Base-by-base conservation (phyloP, 2,888 invertebrate species). In the Macrophya alboannulata region DNA sequence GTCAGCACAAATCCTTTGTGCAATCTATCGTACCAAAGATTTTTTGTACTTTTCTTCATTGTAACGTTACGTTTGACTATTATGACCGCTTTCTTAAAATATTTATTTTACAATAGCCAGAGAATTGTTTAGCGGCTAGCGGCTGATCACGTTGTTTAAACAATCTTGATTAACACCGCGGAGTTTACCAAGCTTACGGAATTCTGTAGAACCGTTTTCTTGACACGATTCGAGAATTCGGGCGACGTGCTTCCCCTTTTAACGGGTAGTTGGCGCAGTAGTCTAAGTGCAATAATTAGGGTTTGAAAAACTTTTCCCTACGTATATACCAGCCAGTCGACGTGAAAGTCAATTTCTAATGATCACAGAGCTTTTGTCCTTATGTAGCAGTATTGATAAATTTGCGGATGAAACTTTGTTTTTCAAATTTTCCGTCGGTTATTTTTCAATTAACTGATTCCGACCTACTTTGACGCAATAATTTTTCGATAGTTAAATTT, bases 1-100 rank as follows among this genome's bases (percentile, higher is more conserved):
- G 93, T 91, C 68, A 93, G 88, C 25, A 95, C 95, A 85, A 92
- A 91, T 48, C 94, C 94, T 91, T 91, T 93, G 88, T 95, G 95
- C 48, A 95, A 87, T 89, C 92, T 95, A 88, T 95, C 95, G 84
- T 94, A 94, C 4, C 95, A 83, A 43, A 93, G 86, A 88, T 89
- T 94, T 21, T 94, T 94, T 37, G 94, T 93, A 87, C 94, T 92
- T 87, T 94, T 94, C 91, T 94, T 95, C 94, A 94, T 95, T 84
- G 87, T 92, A 55, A 59, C 21, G 31, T 40, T 43, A 37, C 83
- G 62, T 48, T 45, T 74, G 31, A 3, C 12, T 84, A 59, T 74
- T 77, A 77, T 77, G 12, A 77, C 45, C 45, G 62, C 5, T 74
- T 21, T 45, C 45, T 74, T 74, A 45, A 1, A 74, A 74, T 45